Percentiles rank a stretch among this genome's conserved stretches.
Evolutionary conservation across 2,797 vertebrate species (phyloP).

Genomic region (Simalia tracyae): DNA sequence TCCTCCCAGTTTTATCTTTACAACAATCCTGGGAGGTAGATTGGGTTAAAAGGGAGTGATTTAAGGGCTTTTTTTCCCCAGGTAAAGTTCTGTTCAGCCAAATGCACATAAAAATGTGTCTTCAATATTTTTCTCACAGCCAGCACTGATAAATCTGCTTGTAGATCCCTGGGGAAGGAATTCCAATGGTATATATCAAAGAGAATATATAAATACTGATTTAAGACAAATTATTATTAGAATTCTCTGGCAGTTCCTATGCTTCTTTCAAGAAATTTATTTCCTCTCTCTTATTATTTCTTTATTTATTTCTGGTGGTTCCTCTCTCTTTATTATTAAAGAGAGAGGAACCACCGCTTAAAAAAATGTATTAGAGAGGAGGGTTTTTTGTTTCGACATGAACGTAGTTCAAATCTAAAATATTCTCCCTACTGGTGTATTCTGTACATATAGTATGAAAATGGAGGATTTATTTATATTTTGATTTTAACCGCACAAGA

Average conservation of each 20-base stretch:
- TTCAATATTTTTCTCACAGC: neutral
- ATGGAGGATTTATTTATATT: slow-evolving; percentile 75
- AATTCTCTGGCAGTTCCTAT: neutral
- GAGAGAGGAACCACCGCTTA: neutral
- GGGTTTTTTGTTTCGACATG: slow-evolving; percentile 53
- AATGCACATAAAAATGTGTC: neutral
- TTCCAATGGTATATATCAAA: neutral
- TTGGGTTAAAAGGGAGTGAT: neutral
- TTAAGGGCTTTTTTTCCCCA: neutral
- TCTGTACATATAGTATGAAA: slow-evolving; percentile 66
- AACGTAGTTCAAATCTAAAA: slow-evolving; percentile 70
- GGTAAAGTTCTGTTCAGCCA: neutral
- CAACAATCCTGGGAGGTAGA: neutral
- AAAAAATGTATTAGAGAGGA: slow-evolving; percentile 50
- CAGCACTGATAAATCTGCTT: neutral
- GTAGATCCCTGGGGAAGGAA: neutral
- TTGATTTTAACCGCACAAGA: slow-evolving; percentile 76
- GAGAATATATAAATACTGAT: neutral
- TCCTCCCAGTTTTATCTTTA: neutral
- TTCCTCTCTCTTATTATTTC: neutral
- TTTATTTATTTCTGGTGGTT: neutral
- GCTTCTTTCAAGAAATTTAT: neutral
- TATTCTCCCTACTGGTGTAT: slow-evolving; percentile 68
- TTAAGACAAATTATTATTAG: neutral
- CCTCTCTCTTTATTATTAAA: neutral